phyloP scores from a whole-genome alignment of 2,888 invertebrate species.

The Clepsis dumicolana region DNA sequence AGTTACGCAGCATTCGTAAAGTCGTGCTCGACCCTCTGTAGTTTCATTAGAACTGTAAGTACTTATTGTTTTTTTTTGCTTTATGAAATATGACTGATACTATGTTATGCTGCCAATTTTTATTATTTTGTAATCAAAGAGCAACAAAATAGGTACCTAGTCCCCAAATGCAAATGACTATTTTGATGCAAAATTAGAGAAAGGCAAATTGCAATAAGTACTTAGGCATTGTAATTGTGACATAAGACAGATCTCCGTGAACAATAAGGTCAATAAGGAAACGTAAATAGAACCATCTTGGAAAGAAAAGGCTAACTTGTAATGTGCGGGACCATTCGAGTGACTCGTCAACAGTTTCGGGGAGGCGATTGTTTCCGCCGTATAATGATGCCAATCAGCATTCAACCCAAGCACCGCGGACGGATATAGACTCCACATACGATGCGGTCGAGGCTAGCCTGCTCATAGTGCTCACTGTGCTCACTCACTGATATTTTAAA shows the following conservation, averaged over 20 bases:
- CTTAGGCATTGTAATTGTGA: not conserved
- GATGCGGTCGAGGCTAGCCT: conserved; percentile 40
- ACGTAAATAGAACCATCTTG: not conserved
- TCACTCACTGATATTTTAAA: conserved; percentile 42
- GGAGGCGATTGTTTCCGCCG: conserved; percentile 41
- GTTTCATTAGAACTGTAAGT: too few relatives aligned
- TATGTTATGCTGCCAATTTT: too few relatives aligned
- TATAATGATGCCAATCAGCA: conserved; percentile 39
- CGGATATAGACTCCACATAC: conserved; percentile 42
- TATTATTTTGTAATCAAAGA: too few relatives aligned
- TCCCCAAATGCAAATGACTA: too few relatives aligned
- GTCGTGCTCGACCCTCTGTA: too few relatives aligned
- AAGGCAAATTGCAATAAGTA: not conserved
- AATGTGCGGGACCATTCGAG: conserved; percentile 10
- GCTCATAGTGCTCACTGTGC: too few relatives aligned
- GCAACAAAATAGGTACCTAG: too few relatives aligned
- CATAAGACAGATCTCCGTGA: not conserved
- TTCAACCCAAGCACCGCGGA: conserved; percentile 38
- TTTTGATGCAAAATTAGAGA: not conserved
- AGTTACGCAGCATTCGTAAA: too few relatives aligned
- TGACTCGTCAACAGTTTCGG: conserved; percentile 33
- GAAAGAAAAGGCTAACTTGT: not conserved
- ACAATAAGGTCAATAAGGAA: not conserved
- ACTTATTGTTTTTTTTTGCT: too few relatives aligned
- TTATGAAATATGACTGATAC: too few relatives aligned